A percentile compares a stretch with the other conserved stretches of the same genome.
These are phyloP conservation scores for Halichoerus grypus DNA, from an alignment of 2,113 vertebrate genomes.

Conservation along the genomic window DNA sequence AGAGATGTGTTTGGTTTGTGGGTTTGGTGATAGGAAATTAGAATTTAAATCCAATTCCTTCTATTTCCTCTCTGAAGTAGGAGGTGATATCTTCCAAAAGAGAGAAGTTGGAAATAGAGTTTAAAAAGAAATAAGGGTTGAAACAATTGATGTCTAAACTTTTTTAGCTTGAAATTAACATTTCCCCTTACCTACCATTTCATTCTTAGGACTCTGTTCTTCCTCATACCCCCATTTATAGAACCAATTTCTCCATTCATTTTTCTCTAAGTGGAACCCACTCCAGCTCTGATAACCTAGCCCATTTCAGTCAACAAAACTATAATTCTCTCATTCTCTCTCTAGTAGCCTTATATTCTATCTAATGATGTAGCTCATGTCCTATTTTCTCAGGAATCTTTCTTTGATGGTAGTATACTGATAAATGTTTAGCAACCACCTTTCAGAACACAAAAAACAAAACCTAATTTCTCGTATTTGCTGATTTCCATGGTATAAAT, in stretches of 20 bases:
- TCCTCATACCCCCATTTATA: background rate
- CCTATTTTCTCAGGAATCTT: background rate
- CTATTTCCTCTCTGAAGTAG: background rate
- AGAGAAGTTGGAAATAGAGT: background rate
- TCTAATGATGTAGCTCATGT: background rate
- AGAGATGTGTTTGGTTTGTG: background rate
- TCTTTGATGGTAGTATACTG: background rate
- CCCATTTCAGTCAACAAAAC: background rate
- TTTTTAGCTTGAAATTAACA: background rate
- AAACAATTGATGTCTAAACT: background rate
- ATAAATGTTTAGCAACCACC: slow-evolving; percentile 7
- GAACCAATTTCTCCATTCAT: background rate
- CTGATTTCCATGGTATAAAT: background rate
- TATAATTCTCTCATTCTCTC: background rate
- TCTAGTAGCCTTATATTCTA: background rate
- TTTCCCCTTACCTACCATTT: background rate
- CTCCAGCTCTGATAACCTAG: background rate
- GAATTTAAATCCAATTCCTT: background rate
- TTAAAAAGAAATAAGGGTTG: background rate
- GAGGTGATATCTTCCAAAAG: background rate
- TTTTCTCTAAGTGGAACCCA: background rate
- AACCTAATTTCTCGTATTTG: background rate
- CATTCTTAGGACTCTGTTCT: background rate
- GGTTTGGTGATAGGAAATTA: background rate
- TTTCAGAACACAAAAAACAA: background rate